Conservation (phyloP, 2,888 invertebrate genomes). For the Chymomyza caudatula region DNA sequence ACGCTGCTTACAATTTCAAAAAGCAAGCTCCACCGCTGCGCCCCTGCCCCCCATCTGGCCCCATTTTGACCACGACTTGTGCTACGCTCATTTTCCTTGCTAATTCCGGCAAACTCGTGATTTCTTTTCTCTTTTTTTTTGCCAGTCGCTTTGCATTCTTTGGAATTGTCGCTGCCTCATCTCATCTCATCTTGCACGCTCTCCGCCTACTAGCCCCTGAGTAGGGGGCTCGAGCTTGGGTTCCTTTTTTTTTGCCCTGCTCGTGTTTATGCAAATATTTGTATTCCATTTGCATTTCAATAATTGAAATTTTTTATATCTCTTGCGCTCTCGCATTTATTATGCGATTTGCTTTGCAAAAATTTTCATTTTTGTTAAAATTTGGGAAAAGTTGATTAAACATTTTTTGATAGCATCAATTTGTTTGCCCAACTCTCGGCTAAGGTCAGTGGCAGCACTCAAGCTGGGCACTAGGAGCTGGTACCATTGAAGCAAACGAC, state of each 20-base stretch:
- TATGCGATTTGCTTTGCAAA: conserved; percentile 52
- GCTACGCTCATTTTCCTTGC: neutral
- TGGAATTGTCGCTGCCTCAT: neutral
- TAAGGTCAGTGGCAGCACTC: neutral
- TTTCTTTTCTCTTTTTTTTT: conserved; percentile 34
- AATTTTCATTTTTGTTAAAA: conserved; percentile 53
- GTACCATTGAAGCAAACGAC: neutral
- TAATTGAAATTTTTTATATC: conserved; percentile 68
- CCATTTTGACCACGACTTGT: conserved; percentile 7
- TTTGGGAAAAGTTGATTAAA: conserved; percentile 31
- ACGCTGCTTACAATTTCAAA: too few relatives aligned
- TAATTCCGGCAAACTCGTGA: conserved; percentile 14
- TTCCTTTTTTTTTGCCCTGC: conserved; percentile 19
- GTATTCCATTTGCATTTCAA: conserved; percentile 72
- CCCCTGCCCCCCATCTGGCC: neutral
- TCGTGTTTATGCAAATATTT: conserved; percentile 69
- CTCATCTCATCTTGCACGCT: neutral
- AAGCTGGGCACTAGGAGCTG: neutral
- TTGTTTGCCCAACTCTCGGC: neutral
- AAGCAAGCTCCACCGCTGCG: neutral
- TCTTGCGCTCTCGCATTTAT: conserved; percentile 34
- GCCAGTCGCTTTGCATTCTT: neutral
- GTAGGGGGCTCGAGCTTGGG: neutral
- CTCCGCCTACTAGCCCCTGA: neutral
- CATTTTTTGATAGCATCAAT: neutral